phyloP scores from a whole-genome alignment of 2,888 invertebrate genomes.

The Oxystoma pomonae region DNA sequence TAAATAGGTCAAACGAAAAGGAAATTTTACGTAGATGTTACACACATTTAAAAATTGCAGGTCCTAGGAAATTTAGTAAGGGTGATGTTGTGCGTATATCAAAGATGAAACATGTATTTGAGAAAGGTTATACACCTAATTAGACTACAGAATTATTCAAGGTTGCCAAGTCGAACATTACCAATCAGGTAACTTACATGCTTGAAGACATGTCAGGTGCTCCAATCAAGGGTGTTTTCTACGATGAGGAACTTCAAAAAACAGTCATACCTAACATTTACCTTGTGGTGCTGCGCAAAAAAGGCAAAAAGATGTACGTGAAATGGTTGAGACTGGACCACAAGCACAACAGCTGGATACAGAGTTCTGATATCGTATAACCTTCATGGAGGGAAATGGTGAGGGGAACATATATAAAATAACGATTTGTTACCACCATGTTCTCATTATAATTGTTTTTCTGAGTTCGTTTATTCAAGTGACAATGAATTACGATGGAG shows the following conservation, averaged over 20 bases:
- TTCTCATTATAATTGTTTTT: too few relatives aligned
- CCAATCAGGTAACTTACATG: neutral
- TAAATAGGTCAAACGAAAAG: constrained; percentile 15
- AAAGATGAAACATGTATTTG: neutral
- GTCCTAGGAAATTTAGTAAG: neutral
- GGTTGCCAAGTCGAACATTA: neutral
- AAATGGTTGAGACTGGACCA: constrained; percentile 17
- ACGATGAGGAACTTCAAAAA: neutral
- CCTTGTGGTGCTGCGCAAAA: neutral
- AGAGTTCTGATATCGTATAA: constrained; percentile 19
- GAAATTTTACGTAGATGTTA: neutral
- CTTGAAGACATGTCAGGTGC: neutral
- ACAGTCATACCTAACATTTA: neutral
- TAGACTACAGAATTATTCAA: neutral
- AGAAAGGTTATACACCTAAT: neutral
- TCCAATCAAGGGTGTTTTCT: neutral
- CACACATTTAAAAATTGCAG: constrained; percentile 11
- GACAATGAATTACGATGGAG: too few relatives aligned
- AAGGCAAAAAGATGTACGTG: neutral
- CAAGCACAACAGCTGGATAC: constrained; percentile 34
- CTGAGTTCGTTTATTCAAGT: too few relatives aligned
- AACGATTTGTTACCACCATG: neutral
- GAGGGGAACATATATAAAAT: neutral
- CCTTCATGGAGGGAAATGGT: neutral
- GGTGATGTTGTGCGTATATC: neutral